A percentile compares a stretch with the other conserved stretches of the same genome.
These are phyloP conservation scores for Bostrychus sinensis DNA, from an alignment of 2,113 vertebrate species.

Conservation along the genomic window DNA sequence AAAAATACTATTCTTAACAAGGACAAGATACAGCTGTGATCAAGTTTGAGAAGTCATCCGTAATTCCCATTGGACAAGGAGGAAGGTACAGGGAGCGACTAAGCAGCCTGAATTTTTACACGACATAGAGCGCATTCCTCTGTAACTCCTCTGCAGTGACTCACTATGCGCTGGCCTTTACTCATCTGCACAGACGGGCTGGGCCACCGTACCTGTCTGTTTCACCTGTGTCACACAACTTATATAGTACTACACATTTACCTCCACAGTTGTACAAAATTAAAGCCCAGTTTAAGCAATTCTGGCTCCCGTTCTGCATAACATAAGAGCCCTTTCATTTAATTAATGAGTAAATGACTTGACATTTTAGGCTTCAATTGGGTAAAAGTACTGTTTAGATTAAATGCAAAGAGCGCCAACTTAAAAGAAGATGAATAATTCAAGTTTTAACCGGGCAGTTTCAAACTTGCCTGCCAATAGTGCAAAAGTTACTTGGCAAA, in stretches of 20 bases:
- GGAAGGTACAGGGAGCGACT: neutral
- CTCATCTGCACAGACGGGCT: neutral
- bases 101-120: too few relatives aligned
- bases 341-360: too few relatives aligned
- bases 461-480: neutral
- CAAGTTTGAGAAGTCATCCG: neutral
- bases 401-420: too few relatives aligned
- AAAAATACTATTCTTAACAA: too few relatives aligned
- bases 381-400: too few relatives aligned
- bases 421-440: neutral
- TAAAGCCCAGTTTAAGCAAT: neutral
- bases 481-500: neutral
- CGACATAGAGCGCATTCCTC: conserved; percentile 3
- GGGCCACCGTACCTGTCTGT: neutral
- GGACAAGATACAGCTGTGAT: neutral
- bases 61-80: neutral
- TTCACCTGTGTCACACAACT: neutral
- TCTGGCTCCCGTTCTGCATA: too few relatives aligned
- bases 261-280: neutral
- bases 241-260: neutral
- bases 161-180: neutral
- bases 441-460: neutral
- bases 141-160: neutral
- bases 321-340: too few relatives aligned
- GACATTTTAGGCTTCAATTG: too few relatives aligned